Evolutionary conservation across 2,113 vertebrate species (phyloP), one percentile per base, ranked within the genome.

Genomic region (Lycaon pictus): DNA sequence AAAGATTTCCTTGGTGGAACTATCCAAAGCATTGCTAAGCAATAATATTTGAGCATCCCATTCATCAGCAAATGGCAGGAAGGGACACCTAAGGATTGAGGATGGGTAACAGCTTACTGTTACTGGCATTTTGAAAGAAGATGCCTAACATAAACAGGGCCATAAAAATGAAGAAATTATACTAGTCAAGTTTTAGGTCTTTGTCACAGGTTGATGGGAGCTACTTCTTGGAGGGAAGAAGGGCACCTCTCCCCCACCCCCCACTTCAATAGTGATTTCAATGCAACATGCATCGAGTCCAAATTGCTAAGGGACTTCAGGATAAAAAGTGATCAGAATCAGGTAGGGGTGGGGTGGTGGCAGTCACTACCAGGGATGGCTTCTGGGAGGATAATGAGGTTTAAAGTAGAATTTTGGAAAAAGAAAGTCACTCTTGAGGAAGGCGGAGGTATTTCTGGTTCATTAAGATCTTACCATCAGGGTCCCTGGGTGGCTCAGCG

Each of bases 361-460:
- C 56, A 56, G 43, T 93, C n/a, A 71, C 7, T 25, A 84, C 55
- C 10, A 67, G 13, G 81, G 43, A 17, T 90, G 76, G 56, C n/a
- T 69, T 90, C 48, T 13, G 63, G 29, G 48, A 84, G 58, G 71
- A 63, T 6, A 53, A 43, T 32, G n/a, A 69, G 12, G 82, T 94
- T 93, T 92, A 90, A 90, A 93, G 77, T 12, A 84, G 90, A 87
- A 3, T 92, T 94, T 69, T 81, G 62, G 35, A n/a, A 56, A 56
- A 93, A 88, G n/a, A 22, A 80, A 60, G 79, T 71, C 35, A 32
- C 55, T 79, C 71, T 60, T 55, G 81, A 93, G 79, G 56, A 90
- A 95, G 72, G 25, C 32, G 55, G 29, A 69, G 5, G 22, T 62
- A 51, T 90, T 55, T 87, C 27, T 80, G 69, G 63, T 32, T 88